phyloP scores from a whole-genome alignment of 1,140 invertebrate genomes.

The Nasonia longicornis region DNA sequence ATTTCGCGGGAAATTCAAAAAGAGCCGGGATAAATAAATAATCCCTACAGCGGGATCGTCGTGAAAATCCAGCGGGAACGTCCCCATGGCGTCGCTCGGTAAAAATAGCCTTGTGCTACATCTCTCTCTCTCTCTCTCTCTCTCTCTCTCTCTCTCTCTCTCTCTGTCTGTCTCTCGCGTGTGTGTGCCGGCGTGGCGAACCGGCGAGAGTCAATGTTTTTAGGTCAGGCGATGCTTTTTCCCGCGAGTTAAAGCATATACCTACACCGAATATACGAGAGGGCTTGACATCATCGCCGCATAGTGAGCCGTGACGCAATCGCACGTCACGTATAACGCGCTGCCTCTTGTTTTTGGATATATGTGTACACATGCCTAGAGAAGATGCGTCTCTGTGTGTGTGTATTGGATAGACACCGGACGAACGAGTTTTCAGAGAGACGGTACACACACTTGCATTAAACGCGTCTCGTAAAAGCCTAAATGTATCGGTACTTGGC shows the following conservation, averaged over 20 bases:
- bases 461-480: background rate
- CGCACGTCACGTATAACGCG: constrained; percentile 49
- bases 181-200: background rate
- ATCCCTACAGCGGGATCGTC: background rate
- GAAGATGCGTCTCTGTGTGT: background rate
- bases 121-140: background rate
- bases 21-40: no score
- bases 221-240: constrained; percentile 53
- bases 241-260: background rate
- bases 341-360: background rate
- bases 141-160: no score
- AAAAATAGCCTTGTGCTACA: constrained; percentile 45
- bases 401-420: background rate
- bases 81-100: background rate
- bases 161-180: background rate
- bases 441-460: background rate
- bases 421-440: constrained; percentile 27
- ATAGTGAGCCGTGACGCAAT: constrained; percentile 62
- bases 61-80: background rate
- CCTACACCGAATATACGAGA: background rate
- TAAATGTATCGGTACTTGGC: no score
- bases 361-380: background rate
- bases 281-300: constrained; percentile 59
- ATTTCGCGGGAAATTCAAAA: background rate
- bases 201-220: constrained; percentile 60